Base-by-base conservation (phyloP, 2,113 vertebrate genomes). In the Xiphophorus couchianus region DNA sequence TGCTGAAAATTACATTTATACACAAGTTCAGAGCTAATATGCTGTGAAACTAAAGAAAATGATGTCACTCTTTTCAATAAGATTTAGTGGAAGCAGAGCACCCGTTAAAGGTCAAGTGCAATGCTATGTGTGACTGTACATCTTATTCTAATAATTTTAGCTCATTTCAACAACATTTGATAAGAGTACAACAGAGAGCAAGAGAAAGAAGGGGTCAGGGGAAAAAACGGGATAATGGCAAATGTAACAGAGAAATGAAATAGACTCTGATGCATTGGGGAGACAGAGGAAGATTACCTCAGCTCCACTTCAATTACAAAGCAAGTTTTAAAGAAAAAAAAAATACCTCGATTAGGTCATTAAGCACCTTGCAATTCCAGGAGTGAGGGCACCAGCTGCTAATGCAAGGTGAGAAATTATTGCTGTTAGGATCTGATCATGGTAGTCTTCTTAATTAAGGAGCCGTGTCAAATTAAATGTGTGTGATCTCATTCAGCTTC, bases 31-130 rank as follows among this genome's bases (percentile, higher is more conserved):
- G 68, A 73, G 69, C 81, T 83, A 84, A 85, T 73, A 77, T 82
- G 72, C 74, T 62, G 73, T 69, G 78, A 83, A 84, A 81, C 62
- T 71, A 66, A 70, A 42, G 61, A 67, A 79, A 77, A 85, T 78
- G 82, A 84, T 84, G 76, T 70, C 64, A 73, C 72, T 80, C 71
- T 69, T 83, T 51, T 76, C 70, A 60, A 74, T 66, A 68, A 73
- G 82, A 83, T 69, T 77, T 70, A 71, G 73, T n/a, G 66, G 42
- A 60, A 65, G 68, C 80, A 73, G 67, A 76, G 30, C 65, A 13
- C 33, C 58, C 54, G 28, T 8, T 48, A 89, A 85, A 89, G 88
- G 87, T 86, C 80, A 85, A 81, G 69, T 78, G 67, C 27, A 77
- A 60, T 33, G 0, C 28, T 17, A 31, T 61, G 68, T 65, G 54